These are phyloP conservation scores for Euzophera pinguis DNA, from an alignment of 2,888 invertebrate species.

Conservation along the genomic window DNA sequence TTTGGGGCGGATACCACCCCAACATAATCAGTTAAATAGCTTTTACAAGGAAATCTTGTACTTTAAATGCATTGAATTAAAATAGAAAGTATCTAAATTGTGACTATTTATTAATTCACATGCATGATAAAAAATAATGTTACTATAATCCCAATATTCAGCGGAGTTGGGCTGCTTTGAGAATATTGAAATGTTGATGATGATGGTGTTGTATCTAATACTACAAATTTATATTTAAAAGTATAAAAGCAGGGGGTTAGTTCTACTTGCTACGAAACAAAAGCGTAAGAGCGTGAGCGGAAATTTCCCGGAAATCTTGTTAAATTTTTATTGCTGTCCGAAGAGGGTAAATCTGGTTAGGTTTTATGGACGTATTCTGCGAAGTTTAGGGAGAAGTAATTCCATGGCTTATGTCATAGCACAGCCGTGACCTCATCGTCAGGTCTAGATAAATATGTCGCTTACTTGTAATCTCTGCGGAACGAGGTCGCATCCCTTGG, in stretches of 20 bases:
- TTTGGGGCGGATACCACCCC: constrained; percentile 48
- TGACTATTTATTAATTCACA: no score
- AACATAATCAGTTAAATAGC: constrained; percentile 57
- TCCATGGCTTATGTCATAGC: constrained; percentile 28
- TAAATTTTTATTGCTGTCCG: constrained; percentile 15
- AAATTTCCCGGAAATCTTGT: constrained; percentile 18
- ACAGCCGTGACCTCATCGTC: constrained; percentile 45
- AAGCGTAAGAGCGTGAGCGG: not conserved
- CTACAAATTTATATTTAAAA: no score
- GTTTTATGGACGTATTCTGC: constrained; percentile 17
- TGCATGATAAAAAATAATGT: no score
- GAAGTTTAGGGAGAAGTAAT: constrained; percentile 20
- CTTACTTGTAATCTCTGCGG: constrained; percentile 45
- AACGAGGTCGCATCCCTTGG: constrained; percentile 53
- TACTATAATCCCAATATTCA: no score
- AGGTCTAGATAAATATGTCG: constrained; percentile 44
- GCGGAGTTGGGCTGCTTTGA: no score
- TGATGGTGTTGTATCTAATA: no score
- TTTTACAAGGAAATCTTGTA: constrained; percentile 36
- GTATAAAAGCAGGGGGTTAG: no score
- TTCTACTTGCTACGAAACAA: no score
- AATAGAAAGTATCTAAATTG: no score
- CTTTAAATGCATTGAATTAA: no score
- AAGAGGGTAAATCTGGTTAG: constrained; percentile 7
- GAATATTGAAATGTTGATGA: no score